Evolutionary conservation across 2,113 vertebrate species (phyloP).

Genomic region (Ptychochromis oligacanthus): DNA sequence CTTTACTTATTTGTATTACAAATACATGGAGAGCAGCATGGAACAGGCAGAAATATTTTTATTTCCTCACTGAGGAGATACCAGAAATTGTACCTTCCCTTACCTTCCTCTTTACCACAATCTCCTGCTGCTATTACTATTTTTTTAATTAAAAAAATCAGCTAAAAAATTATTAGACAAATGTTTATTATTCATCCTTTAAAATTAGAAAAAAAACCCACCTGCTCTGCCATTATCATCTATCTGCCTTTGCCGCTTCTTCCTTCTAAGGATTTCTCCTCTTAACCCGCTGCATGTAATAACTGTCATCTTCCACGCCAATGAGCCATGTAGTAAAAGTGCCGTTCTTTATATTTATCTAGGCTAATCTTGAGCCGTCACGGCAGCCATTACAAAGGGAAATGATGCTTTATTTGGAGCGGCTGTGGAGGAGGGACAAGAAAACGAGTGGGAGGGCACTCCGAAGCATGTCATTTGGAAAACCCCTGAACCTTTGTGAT

Average conservation of each 20-base stretch:
- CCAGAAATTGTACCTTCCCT: not conserved
- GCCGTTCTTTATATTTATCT: conserved; percentile 59
- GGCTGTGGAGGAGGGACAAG: conserved; percentile 18
- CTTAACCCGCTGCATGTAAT: conserved; percentile 57
- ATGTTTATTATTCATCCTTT: conserved; percentile 49
- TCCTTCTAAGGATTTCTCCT: conserved; percentile 20
- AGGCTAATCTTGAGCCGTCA: conserved; percentile 55
- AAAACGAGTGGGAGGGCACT: conserved; percentile 34
- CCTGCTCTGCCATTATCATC: conserved; percentile 59
- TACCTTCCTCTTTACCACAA: not conserved
- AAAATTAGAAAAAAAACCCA: not conserved
- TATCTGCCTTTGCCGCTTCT: conserved; percentile 54
- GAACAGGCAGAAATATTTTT: conserved; percentile 1
- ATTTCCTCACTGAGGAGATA: conserved; percentile 26
- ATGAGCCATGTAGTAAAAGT: conserved; percentile 66
- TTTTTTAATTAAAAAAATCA: conserved; percentile 39
- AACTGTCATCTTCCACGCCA: conserved; percentile 68
- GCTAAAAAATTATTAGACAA: conserved; percentile 45
- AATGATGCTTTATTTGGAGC: conserved; percentile 58
- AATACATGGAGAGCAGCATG: not conserved
- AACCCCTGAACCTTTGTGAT: conserved; percentile 72
- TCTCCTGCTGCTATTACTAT: not conserved
- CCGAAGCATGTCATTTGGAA: conserved; percentile 71
- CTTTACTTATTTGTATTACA: not conserved
- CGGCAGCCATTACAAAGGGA: conserved; percentile 39